phyloP scores from a whole-genome alignment of 1,140 invertebrate genomes.

The Ceratitis capitata region DNA sequence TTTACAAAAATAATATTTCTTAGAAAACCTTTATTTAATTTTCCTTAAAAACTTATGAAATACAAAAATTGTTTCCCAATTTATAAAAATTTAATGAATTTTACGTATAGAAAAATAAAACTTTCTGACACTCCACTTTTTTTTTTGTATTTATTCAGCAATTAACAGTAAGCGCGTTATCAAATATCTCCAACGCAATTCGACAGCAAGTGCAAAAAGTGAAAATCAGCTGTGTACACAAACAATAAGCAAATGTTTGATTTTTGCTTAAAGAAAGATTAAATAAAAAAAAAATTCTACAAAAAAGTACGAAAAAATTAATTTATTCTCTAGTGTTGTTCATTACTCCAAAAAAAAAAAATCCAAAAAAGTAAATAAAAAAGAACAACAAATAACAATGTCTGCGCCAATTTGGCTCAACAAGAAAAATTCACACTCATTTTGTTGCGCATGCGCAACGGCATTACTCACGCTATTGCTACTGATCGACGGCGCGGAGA shows the following conservation, averaged over 20 bases:
- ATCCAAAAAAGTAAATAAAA: neutral
- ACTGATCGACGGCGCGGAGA: slow-evolving; percentile 47
- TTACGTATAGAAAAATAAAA: too few species aligned
- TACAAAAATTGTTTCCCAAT: too few species aligned
- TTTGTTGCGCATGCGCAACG: slow-evolving; percentile 24
- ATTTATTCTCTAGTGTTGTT: too few species aligned
- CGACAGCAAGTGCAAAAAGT: neutral
- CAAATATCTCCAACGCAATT: neutral
- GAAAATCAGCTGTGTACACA: neutral
- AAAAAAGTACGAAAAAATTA: neutral
- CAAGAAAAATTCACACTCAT: neutral
- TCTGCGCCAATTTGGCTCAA: neutral
- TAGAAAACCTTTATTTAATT: too few species aligned
- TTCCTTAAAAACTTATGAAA: too few species aligned
- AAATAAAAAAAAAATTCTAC: neutral
- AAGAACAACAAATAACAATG: neutral
- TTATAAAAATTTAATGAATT: too few species aligned
- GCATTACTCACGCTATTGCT: slow-evolving; percentile 26
- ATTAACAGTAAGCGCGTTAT: neutral
- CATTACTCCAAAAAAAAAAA: neutral
- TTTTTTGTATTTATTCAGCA: neutral
- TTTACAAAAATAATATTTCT: too few species aligned
- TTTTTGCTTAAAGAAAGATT: too few species aligned
- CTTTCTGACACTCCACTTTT: too few species aligned
- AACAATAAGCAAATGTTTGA: neutral